phyloP scores from a whole-genome alignment of 2,113 vertebrate species.

The Indicator indicator region DNA sequence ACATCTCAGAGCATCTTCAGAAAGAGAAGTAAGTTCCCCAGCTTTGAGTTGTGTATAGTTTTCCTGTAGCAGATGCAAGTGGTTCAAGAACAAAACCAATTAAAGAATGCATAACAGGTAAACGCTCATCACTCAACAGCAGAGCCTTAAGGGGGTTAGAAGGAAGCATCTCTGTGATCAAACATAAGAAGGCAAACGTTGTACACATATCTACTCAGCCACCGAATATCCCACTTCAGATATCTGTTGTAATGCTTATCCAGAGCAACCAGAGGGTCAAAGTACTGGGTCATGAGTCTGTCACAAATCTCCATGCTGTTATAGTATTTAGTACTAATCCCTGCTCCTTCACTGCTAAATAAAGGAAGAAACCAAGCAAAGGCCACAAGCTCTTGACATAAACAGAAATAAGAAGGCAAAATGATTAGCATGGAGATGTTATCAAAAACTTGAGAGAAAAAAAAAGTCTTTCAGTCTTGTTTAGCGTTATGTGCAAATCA shows the following conservation, averaged over 20 bases:
- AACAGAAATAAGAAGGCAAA: background rate
- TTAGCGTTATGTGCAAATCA: background rate
- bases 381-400: background rate
- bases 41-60: background rate
- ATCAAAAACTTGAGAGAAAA: background rate
- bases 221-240: background rate
- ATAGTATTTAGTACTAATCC: constrained; percentile 1
- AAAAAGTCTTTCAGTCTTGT: background rate
- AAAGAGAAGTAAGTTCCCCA: background rate
- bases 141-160: background rate
- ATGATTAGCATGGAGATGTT: background rate
- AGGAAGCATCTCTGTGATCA: background rate
- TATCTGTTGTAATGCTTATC: background rate
- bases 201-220: background rate
- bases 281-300: background rate
- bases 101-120: background rate
- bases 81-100: background rate
- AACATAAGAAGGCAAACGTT: background rate
- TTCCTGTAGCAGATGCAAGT: background rate
- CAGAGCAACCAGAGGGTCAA: background rate
- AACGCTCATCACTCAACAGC: rapidly evolving
- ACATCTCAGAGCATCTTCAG: background rate
- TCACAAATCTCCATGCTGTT: background rate
- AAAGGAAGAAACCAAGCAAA: background rate
- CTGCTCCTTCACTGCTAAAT: background rate